Base-by-base conservation (phyloP, 92 coral and sea anemone species). In the Actinostola sp. region DNA sequence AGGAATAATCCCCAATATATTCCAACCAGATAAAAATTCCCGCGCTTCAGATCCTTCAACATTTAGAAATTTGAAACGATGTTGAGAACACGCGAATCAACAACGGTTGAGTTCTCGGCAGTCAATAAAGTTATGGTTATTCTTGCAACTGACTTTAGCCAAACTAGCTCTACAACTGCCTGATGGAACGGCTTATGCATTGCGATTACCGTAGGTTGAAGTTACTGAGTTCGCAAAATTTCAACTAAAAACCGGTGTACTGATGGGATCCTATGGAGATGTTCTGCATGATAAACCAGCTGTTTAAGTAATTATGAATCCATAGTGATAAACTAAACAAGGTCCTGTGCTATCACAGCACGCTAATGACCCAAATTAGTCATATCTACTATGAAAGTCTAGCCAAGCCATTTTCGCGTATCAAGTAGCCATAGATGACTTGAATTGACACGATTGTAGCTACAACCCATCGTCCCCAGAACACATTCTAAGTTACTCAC, bases 301-400 rank as follows among this genome's bases (percentile, higher is more conserved):
- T 88, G 93, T 59, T 71, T 75, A 80, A 84, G 77, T 66, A 72
- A 84, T 88, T 84, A 88, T 35, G 54, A 67, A 54, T 70, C 49
- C 59, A 63, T 49, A 68, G 76, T 57, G 78, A 75, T 88, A 79
- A 88, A 82, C 74, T 83, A 88, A 88, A 84, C 93, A 88, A 79
- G 74, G 85, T 78, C 75, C 63, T 48, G 82, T 52, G 73, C 82
- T 84, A 88, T 88, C 93, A 39, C 80, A 53, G 74, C 65, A 72
- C 59, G 86, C 48, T 80, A 70, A 80, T 84, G 72, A 80, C 86
- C 71, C 85, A 75, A 76, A 64, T 81, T 75, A 81, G 70, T 17
- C 28, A 70, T 59, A 61, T 59, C 68, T 61, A 7, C 52, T 38
- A 53, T 0, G 14, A 28, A 36, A 21, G 65, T 54, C 70, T 59